Evolutionary conservation across 2,797 vertebrate genomes (phyloP).

Genomic region (Uromys caudimaculatus): DNA sequence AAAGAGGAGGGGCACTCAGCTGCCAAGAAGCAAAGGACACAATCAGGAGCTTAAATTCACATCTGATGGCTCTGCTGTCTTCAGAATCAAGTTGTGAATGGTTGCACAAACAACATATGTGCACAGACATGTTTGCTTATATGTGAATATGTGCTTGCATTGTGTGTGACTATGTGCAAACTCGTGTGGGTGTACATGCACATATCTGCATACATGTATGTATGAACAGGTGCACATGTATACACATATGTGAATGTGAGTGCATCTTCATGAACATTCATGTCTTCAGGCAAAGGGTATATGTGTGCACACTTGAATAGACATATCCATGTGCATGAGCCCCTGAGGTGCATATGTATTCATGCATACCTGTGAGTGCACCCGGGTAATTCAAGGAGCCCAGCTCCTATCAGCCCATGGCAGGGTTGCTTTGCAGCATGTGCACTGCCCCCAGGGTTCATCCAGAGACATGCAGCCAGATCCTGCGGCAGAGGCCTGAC

Average conservation of each 20-base stretch:
- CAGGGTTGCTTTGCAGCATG: background rate
- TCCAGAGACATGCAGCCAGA: accelerated
- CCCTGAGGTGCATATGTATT: background rate
- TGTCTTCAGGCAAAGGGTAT: background rate
- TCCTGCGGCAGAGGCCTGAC: too few species aligned
- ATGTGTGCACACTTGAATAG: background rate
- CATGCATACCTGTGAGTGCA: accelerated
- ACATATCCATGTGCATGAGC: background rate
- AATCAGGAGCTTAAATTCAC: background rate
- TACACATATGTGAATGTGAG: background rate
- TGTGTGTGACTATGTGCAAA: background rate
- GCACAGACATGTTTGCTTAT: background rate
- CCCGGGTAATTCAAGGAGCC: background rate
- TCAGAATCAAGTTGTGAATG: accelerated
- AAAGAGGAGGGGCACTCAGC: accelerated
- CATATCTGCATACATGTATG: background rate
- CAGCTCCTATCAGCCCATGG: background rate
- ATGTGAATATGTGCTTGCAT: background rate
- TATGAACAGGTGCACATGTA: too few species aligned
- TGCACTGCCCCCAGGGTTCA: accelerated
- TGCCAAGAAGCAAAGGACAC: background rate
- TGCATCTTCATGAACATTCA: background rate
- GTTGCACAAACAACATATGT: accelerated
- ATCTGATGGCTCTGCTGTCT: accelerated
- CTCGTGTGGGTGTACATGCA: background rate